These are phyloP conservation scores for Dinothrombium tinctorium DNA, from an alignment of 1,140 invertebrate species.

Conservation along the genomic window DNA sequence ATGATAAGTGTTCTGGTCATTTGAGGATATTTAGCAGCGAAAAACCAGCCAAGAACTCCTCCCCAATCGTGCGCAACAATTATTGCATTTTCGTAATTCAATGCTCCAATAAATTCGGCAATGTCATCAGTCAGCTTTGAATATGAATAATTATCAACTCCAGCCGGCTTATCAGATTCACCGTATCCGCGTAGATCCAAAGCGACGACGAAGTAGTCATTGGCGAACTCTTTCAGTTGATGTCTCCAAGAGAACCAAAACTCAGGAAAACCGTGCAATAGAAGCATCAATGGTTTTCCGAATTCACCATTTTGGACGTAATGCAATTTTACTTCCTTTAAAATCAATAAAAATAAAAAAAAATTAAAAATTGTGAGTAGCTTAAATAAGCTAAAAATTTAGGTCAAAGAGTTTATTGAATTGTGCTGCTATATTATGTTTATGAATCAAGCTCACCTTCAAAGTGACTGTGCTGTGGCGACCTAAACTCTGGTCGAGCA, in stretches of 20 bases:
- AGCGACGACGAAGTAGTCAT: conserved; percentile 28
- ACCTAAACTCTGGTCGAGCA: no score
- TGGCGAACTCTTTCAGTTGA: conserved; percentile 22
- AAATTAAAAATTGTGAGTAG: no score
- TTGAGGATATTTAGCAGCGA: conserved; percentile 36
- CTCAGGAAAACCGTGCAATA: conserved; percentile 27
- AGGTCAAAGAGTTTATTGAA: no score
- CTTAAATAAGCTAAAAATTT: no score
- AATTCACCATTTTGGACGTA: conserved; percentile 22
- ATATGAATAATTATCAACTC: conserved; percentile 32
- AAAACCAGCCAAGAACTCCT: conserved; percentile 22
- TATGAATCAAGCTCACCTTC: no score
- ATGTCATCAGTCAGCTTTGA: conserved; percentile 38
- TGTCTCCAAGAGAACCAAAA: conserved; percentile 27
- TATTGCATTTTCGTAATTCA: conserved; percentile 9
- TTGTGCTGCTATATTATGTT: no score
- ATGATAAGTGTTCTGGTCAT: conserved; percentile 42
- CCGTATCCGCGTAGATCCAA: conserved; percentile 56
- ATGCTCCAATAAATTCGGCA: conserved; percentile 15
- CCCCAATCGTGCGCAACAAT: conserved; percentile 23
- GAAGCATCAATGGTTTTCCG: conserved; percentile 21
- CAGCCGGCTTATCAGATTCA: conserved; percentile 49
- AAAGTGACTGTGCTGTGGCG: no score
- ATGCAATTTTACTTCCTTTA: conserved; percentile 16
- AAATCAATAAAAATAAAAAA: no score